phyloP scores from a whole-genome alignment of 2,888 invertebrate species.

The Drosophila bunnanda region DNA sequence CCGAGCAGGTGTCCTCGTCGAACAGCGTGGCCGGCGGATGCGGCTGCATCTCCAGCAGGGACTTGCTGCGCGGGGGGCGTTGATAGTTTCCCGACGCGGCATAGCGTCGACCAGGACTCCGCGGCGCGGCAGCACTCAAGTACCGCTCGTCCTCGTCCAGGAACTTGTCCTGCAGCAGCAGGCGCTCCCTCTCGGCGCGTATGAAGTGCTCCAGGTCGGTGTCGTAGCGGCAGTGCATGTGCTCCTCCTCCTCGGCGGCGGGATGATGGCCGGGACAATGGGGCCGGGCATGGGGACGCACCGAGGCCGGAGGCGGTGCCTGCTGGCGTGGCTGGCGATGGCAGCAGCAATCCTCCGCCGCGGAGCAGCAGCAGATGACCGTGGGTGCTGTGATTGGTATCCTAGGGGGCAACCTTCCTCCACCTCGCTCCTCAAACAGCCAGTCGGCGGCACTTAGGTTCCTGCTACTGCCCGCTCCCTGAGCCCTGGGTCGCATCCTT shows the following conservation, averaged over 20 bases:
- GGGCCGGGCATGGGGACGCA: conserved; percentile 61
- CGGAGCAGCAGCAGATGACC: conserved; percentile 80
- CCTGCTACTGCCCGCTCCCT: conserved; percentile 77
- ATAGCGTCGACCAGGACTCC: conserved; percentile 55
- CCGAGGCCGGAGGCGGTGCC: conserved; percentile 28
- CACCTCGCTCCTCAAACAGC: conserved; percentile 81
- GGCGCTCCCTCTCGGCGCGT: conserved; percentile 82
- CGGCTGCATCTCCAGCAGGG: conserved; percentile 82
- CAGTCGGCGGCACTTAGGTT: conserved; percentile 80
- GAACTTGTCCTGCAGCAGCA: conserved; percentile 83
- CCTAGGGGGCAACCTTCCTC: conserved; percentile 48
- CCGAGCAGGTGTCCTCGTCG: conserved; percentile 84
- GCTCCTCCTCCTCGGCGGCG: conserved; percentile 83
- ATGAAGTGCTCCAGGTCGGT: conserved; percentile 84
- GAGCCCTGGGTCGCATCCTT: conserved; percentile 52
- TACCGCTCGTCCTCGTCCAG: conserved; percentile 84
- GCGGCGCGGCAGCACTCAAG: conserved; percentile 64
- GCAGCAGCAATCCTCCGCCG: conserved; percentile 83
- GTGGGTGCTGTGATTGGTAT: conserved; percentile 47
- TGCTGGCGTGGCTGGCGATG: conserved; percentile 60
- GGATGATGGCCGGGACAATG: conserved; percentile 81
- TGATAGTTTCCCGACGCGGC: conserved; percentile 54
- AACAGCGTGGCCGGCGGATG: conserved; percentile 72
- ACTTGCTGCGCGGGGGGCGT: conserved; percentile 82
- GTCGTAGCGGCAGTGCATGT: conserved; percentile 82